Evolutionary conservation across 2,888 invertebrate species (phyloP), one percentile per base, ranked within the genome.

Genomic region (Pheosia gnoma): DNA sequence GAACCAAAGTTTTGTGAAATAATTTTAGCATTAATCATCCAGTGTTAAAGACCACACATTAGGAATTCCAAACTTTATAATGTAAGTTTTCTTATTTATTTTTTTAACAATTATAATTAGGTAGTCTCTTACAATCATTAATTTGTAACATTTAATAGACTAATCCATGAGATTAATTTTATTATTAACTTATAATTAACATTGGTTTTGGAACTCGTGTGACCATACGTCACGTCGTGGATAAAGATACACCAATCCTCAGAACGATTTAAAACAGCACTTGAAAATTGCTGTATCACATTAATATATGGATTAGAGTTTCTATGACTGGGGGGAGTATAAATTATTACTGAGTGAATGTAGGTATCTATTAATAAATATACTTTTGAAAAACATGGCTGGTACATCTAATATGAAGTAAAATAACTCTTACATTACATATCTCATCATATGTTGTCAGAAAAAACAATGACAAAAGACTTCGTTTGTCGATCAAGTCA

Each of bases 1-100:
- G 7, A 45, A 45, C 43, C 9, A 9, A 9, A 39, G 5, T 39
- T 5, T 45, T 45, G 7, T 8, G 10, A 45, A 45, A 9, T 7
- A 51, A 49, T 49, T 51, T 13, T 55, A 55, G 52, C 52, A 57
- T 56, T 64, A 64, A 62, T 61, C 61, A 60, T 47, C 11, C 56
- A 47, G 59, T 52, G 13, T 38, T 59, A 43, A 11, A 58, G 51
- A 45, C 39, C 59, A 25, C 25, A 25, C 25, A 57, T 53, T 58
- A 60, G 65, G 71, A 43, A 10, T 8, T 43, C 8, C 43, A 43
- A 47, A 47, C 25, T 25, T 25, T 25, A 25, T 25, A 47, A 47
- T 47, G 47, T 47, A 45, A 45, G 45, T 10, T 10, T 47, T 3
- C n/a, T 47, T 47, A 2, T 4, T n/a, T n/a, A 4, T 4, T n/a